phyloP scores from a whole-genome alignment of 2,888 invertebrate species.

The Philopedon plagiatum region DNA sequence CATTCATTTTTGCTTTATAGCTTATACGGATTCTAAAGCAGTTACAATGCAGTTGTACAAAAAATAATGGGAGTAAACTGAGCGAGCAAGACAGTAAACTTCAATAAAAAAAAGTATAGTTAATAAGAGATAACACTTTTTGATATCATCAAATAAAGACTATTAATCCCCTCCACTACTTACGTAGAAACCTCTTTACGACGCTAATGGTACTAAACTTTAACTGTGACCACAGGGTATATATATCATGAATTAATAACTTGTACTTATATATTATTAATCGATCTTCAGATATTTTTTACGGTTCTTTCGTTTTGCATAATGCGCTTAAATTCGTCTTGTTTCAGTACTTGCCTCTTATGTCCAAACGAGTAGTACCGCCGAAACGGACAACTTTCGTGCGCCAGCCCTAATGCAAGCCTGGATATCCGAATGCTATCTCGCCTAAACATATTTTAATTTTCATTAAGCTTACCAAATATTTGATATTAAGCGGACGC shows the following conservation, averaged over 20 bases:
- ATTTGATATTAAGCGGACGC: slow-evolving; percentile 35
- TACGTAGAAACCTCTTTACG: not conserved
- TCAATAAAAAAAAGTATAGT: no score
- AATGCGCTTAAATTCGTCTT: slow-evolving; percentile 37
- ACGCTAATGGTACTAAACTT: slow-evolving; percentile 1
- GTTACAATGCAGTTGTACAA: no score
- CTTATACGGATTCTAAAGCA: no score
- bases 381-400: slow-evolving; percentile 14
- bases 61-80: no score
- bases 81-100: no score
- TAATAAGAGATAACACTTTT: no score
- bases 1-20: no score
- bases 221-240: slow-evolving; percentile 26
- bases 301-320: slow-evolving; percentile 41
- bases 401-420: slow-evolving; percentile 33
- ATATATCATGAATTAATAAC: slow-evolving; percentile 41
- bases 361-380: not conserved
- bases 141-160: no score
- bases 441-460: slow-evolving; percentile 15
- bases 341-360: not conserved
- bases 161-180: not conserved
- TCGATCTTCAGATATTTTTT: slow-evolving; percentile 43
- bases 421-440: slow-evolving; percentile 22
- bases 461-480: slow-evolving; percentile 35
- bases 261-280: slow-evolving; percentile 40